A percentile compares a stretch with the other conserved stretches of the same genome.
These are phyloP conservation scores for Cephus pulcher DNA, from an alignment of 2,888 invertebrate genomes.

Conservation along the genomic window DNA sequence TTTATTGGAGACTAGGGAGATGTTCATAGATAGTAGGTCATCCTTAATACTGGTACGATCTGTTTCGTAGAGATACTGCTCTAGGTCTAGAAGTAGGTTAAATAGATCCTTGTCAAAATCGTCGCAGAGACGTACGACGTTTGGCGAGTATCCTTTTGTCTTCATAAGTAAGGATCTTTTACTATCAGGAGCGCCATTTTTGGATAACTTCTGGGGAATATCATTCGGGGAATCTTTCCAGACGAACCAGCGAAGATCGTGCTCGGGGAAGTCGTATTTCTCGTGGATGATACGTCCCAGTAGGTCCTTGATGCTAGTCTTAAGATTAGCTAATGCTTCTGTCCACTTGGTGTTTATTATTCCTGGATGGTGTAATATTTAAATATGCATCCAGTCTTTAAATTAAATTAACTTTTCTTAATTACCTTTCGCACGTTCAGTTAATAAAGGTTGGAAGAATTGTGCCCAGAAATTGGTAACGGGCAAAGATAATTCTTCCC, in stretches of 20 bases:
- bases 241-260: slow-evolving; percentile 77
- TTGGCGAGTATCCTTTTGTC: slow-evolving; percentile 82
- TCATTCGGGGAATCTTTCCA: slow-evolving; percentile 77
- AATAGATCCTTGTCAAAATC: slow-evolving; percentile 74
- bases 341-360: slow-evolving; percentile 53
- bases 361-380: slow-evolving; percentile 29
- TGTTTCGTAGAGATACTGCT: slow-evolving; percentile 74
- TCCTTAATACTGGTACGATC: slow-evolving; percentile 59
- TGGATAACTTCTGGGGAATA: slow-evolving; percentile 66
- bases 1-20: slow-evolving; percentile 50
- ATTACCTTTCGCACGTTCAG: slow-evolving; percentile 72
- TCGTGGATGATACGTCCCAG: slow-evolving; percentile 50
- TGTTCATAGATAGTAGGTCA: slow-evolving; percentile 46
- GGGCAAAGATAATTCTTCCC: slow-evolving; percentile 72
- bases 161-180: slow-evolving; percentile 75
- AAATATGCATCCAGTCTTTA: background rate
- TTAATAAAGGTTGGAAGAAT: slow-evolving; percentile 80
- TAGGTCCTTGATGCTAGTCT: slow-evolving; percentile 48
- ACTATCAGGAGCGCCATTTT: slow-evolving; percentile 49
- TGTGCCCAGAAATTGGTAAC: slow-evolving; percentile 77
- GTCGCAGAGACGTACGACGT: slow-evolving; percentile 78
- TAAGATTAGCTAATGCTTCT: slow-evolving; percentile 46
- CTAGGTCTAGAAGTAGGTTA: slow-evolving; percentile 76
- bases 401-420: background rate
- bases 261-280: slow-evolving; percentile 69